Conservation (phyloP, 2,888 invertebrate species). For the Orthosia incerta region DNA sequence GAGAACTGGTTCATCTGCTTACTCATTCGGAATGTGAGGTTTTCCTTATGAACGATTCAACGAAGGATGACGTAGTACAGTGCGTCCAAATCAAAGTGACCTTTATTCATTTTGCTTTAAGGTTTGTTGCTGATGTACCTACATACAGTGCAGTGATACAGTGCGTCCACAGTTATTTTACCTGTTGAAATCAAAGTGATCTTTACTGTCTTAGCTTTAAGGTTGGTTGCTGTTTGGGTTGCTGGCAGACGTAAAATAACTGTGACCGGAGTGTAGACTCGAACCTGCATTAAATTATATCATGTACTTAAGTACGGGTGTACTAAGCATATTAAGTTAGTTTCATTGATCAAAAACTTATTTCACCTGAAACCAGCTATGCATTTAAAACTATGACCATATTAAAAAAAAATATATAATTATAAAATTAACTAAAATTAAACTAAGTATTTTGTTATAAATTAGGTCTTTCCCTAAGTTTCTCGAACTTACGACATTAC, state of each 20-base stretch:
- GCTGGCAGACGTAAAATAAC: not conserved
- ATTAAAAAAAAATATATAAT: no score
- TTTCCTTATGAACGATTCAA: conserved; percentile 2
- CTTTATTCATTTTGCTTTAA: not conserved
- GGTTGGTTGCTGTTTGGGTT: not conserved
- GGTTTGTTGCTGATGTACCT: not conserved
- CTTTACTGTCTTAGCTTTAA: not conserved
- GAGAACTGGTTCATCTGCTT: not conserved
- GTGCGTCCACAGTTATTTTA: not conserved
- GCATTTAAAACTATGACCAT: no score
- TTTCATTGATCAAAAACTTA: not conserved
- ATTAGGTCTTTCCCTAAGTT: no score
- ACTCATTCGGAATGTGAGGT: not conserved
- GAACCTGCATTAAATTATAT: not conserved
- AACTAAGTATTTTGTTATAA: no score
- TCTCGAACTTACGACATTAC: no score
- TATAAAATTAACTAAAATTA: no score
- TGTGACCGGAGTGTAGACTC: not conserved
- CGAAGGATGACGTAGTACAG: not conserved
- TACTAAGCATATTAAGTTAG: not conserved
- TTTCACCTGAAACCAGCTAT: no score
- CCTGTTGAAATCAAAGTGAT: no score
- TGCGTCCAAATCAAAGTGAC: not conserved
- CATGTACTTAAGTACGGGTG: not conserved
- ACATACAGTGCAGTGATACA: not conserved